Evolutionary conservation across 2,113 vertebrate species (phyloP).

Genomic region (Otolemur garnettii): DNA sequence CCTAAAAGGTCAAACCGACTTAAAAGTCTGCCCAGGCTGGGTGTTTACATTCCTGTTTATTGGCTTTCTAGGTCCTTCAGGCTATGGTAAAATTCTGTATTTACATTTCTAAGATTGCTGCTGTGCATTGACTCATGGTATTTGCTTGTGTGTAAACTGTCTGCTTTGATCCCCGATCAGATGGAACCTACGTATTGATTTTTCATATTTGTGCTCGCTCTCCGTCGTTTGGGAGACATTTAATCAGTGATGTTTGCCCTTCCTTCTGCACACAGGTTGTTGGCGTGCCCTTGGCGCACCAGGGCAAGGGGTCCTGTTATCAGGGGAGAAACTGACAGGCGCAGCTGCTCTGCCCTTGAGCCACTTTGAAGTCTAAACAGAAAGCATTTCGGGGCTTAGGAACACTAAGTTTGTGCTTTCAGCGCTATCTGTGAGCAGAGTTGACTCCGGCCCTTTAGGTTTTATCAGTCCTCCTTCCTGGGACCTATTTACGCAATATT

Average conservation of each 20-base stretch:
- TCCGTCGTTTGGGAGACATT: neutral
- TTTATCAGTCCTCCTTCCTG: neutral
- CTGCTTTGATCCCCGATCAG: conserved; percentile 50
- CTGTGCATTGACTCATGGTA: neutral
- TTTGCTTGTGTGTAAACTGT: conserved; percentile 3
- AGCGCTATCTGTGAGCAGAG: neutral
- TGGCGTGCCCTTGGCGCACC: conserved; percentile 30
- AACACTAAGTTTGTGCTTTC: neutral
- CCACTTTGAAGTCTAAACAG: conserved; percentile 67
- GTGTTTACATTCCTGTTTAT: neutral
- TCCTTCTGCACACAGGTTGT: conserved; percentile 30
- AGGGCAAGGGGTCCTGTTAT: neutral
- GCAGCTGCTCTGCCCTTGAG: conserved; percentile 56
- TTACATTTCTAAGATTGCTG: conserved; percentile 27
- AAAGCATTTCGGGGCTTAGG: neutral
- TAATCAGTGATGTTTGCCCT: conserved; percentile 42
- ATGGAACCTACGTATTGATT: conserved; percentile 26
- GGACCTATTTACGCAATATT: neutral
- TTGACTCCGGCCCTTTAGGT: neutral
- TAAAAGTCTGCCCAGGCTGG: neutral
- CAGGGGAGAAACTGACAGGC: conserved; percentile 49
- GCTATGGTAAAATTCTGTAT: neutral
- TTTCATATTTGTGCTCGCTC: conserved; percentile 21
- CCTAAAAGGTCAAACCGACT: neutral
- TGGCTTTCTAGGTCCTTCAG: neutral